phyloP scores from a whole-genome alignment of 2,797 vertebrate genomes.

The Rhadinocentrus ornatus region DNA sequence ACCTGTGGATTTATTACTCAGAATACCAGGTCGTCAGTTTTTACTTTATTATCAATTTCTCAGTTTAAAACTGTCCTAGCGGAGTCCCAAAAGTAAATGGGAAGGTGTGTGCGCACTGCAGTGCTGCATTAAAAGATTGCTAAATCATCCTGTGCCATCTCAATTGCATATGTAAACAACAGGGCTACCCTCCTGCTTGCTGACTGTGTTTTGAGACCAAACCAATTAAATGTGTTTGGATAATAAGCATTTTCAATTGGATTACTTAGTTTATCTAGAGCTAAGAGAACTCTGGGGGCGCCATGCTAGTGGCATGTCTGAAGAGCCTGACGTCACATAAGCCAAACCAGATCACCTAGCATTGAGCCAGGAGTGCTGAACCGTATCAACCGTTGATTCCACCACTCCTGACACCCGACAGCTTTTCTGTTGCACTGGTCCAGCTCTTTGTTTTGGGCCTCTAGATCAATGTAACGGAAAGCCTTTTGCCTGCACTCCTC shows the following conservation, averaged over 20 bases:
- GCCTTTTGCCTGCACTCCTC: conserved; percentile 57
- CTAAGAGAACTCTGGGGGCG: conserved; percentile 31
- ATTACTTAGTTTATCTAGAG: conserved; percentile 51
- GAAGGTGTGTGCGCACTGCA: not conserved
- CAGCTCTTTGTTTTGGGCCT: conserved; percentile 57
- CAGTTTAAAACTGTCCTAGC: not conserved
- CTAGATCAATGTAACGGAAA: conserved; percentile 52
- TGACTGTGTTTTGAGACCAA: conserved; percentile 47
- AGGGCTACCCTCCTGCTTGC: conserved; percentile 32
- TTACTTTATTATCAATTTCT: not conserved
- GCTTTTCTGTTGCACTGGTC: conserved; percentile 44
- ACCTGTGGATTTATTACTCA: conserved; percentile 38
- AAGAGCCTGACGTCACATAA: conserved; percentile 43
- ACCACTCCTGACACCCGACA: not conserved
- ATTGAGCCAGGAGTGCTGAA: conserved; percentile 25
- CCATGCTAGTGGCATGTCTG: conserved; percentile 23
- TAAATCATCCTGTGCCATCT: conserved; percentile 14
- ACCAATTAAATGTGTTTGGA: conserved; percentile 74
- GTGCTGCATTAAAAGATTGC: conserved; percentile 19
- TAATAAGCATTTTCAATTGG: conserved; percentile 62
- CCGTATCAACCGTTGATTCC: conserved; percentile 56
- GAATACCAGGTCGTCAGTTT: conserved; percentile 24
- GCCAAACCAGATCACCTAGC: conserved; percentile 18
- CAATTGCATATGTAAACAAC: conserved; percentile 7
- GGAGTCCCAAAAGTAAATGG: not conserved